Conservation (phyloP, 2,113 vertebrate species). For the Centrocercus urophasianus region DNA sequence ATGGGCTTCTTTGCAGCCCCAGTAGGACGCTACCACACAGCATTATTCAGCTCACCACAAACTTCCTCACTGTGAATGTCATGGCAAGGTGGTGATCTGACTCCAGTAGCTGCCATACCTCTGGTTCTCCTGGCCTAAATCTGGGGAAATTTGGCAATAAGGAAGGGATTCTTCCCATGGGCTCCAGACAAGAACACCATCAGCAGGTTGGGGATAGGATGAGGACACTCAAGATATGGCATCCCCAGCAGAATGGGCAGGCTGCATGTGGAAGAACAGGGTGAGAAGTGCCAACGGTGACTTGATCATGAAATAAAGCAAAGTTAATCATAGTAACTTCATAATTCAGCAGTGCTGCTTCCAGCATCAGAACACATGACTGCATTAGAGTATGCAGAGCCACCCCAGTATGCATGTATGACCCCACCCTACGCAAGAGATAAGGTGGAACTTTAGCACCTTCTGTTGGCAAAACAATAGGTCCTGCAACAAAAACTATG, state of each 20-base stretch:
- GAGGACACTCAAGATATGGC: neutral
- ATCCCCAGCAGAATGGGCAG: accelerated
- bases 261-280: neutral
- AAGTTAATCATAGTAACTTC: neutral
- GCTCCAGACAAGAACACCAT: neutral
- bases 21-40: neutral
- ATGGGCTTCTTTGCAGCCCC: neutral
- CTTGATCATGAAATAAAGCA: neutral
- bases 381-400: neutral
- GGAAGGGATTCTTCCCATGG: neutral
- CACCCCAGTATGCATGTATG: neutral
- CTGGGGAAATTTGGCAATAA: neutral
- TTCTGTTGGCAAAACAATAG: neutral
- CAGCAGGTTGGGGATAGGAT: accelerated
- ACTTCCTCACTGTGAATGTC: neutral
- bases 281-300: neutral
- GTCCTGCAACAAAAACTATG: neutral
- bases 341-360: neutral
- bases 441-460: neutral
- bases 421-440: neutral
- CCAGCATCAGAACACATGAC: neutral
- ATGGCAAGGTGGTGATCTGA: too few relatives aligned
- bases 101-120: neutral
- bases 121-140: neutral
- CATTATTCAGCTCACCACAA: neutral